phyloP scores from a whole-genome alignment of 2,113 vertebrate genomes.

The Etheostoma cragini region DNA sequence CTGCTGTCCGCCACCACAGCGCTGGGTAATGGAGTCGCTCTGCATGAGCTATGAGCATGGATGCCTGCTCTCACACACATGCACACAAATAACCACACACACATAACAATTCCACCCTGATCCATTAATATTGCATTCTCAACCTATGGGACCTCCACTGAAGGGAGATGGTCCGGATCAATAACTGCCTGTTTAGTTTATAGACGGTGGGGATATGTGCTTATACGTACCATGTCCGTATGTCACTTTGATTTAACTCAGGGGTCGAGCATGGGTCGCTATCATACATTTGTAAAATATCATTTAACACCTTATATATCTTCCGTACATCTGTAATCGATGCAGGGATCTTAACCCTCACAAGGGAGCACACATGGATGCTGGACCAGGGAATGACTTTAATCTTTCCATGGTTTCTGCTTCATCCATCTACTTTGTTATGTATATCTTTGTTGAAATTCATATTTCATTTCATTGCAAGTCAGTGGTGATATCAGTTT shows the following conservation, averaged over 20 bases:
- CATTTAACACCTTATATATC: slow-evolving; percentile 79
- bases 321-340: slow-evolving; percentile 63
- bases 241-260: slow-evolving; percentile 80
- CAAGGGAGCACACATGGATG: not conserved
- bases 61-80: slow-evolving; percentile 32
- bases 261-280: slow-evolving; percentile 71
- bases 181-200: slow-evolving; percentile 86
- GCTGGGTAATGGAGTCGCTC: slow-evolving; percentile 66
- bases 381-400: slow-evolving; percentile 15
- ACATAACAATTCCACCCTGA: slow-evolving; percentile 43
- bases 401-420: slow-evolving; percentile 36
- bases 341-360: slow-evolving; percentile 49
- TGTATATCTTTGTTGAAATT: slow-evolving; percentile 29
- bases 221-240: slow-evolving; percentile 65
- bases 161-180: slow-evolving; percentile 76
- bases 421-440: slow-evolving; percentile 16
- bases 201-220: slow-evolving; percentile 69
- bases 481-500: slow-evolving; percentile 11
- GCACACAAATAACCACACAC: slow-evolving; percentile 43
- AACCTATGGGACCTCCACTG: slow-evolving; percentile 61
- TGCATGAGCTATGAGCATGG: slow-evolving; percentile 34
- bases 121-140: slow-evolving; percentile 79
- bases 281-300: slow-evolving; percentile 78
- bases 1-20: slow-evolving; percentile 64
- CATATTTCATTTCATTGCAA: slow-evolving; percentile 30